phyloP scores from a whole-genome alignment of 2,888 invertebrate genomes.

The Andrena fulva region DNA sequence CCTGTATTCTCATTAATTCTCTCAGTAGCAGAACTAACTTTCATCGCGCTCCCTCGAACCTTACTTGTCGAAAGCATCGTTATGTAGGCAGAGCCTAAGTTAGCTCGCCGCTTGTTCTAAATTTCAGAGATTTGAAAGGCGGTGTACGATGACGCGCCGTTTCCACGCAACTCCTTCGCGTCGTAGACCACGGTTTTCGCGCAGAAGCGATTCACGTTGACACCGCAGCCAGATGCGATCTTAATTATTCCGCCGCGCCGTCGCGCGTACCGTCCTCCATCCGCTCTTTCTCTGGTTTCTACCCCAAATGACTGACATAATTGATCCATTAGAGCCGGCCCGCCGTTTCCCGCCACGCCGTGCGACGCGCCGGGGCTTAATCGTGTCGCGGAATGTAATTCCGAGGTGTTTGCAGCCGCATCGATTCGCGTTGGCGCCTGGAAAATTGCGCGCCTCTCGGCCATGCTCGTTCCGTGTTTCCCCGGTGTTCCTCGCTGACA shows the following conservation, averaged over 20 bases:
- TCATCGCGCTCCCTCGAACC: too few species aligned
- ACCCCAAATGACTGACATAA: constrained; percentile 73
- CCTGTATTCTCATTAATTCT: too few species aligned
- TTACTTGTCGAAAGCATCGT: too few species aligned
- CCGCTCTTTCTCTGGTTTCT: constrained; percentile 58
- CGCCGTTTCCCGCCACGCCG: constrained; percentile 55
- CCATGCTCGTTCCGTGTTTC: constrained; percentile 1
- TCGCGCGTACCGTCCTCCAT: constrained; percentile 23
- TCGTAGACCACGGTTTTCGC: constrained; percentile 7
- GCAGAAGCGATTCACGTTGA: constrained; percentile 64
- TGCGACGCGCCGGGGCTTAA: constrained; percentile 13
- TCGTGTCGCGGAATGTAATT: constrained; percentile 57
- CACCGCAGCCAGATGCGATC: constrained; percentile 73
- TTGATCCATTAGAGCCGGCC: constrained; percentile 76
- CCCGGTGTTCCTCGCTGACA: neutral
- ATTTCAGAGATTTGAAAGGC: neutral
- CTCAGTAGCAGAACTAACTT: too few species aligned
- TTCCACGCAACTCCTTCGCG: neutral
- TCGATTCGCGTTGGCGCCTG: constrained; percentile 54
- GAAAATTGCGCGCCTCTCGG: constrained; percentile 29
- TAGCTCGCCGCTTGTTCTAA: neutral
- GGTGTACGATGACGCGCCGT: neutral
- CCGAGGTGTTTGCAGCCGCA: constrained; percentile 48
- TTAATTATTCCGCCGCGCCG: constrained; percentile 76
- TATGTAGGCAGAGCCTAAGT: too few species aligned